Evolutionary conservation across 1,140 invertebrate genomes (phyloP).

Genomic region (Megalopta genalis): DNA sequence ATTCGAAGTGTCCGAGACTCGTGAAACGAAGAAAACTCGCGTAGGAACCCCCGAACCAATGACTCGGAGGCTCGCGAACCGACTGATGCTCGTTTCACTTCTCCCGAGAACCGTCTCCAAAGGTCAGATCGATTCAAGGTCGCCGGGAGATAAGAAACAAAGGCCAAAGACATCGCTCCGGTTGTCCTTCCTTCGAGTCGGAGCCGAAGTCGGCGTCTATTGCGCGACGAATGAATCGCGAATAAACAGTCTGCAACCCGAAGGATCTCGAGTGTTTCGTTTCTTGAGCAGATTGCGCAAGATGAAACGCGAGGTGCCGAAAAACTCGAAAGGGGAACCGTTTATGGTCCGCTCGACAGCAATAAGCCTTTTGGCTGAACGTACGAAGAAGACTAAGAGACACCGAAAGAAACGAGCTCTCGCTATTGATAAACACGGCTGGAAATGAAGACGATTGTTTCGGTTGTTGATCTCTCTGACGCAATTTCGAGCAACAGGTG

Average conservation of each 20-base stretch:
- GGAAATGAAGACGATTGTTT: neutral
- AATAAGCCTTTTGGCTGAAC: too few species aligned
- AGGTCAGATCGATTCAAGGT: conserved; percentile 23
- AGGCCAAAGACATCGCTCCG: conserved; percentile 9
- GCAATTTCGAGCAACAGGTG: neutral
- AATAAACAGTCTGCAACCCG: neutral
- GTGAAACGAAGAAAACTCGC: too few species aligned
- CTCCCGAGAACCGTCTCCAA: conserved; percentile 26
- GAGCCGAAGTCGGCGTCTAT: too few species aligned
- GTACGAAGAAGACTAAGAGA: neutral
- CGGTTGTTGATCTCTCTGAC: neutral
- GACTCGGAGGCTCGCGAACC: neutral
- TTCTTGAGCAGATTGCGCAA: too few species aligned
- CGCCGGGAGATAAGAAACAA: conserved; percentile 37
- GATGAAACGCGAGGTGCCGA: too few species aligned
- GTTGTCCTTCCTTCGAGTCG: conserved; percentile 31
- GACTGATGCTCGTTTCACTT: conserved; percentile 36
- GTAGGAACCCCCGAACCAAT: neutral
- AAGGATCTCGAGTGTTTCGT: too few species aligned
- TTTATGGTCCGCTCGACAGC: too few species aligned
- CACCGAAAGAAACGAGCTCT: too few species aligned
- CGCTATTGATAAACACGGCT: neutral
- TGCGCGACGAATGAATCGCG: neutral
- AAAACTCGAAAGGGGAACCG: too few species aligned
- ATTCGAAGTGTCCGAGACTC: too few species aligned